phyloP scores from a whole-genome alignment of 2,113 vertebrate species.

The Apistogramma diplotaenia region DNA sequence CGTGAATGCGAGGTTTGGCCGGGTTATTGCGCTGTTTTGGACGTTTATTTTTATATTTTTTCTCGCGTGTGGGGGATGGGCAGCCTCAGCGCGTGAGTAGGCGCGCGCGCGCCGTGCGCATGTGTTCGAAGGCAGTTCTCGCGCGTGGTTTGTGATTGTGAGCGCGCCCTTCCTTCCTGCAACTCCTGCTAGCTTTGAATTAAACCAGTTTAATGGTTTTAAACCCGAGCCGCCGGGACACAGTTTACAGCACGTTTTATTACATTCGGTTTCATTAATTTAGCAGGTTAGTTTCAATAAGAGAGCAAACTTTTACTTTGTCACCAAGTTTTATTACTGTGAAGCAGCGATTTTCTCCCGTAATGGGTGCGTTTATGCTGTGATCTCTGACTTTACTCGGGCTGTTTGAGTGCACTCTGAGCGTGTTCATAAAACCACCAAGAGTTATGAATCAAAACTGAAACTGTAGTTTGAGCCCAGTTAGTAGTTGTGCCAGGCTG shows the following conservation, averaged over 20 bases:
- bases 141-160: conserved; percentile 56
- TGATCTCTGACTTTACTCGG: background rate
- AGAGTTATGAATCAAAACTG: background rate
- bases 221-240: background rate
- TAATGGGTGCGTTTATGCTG: background rate
- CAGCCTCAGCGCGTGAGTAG: conserved; percentile 62
- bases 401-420: background rate
- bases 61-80: conserved; percentile 76
- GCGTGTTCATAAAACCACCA: background rate
- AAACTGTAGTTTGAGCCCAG: background rate
- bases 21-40: conserved; percentile 33
- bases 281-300: background rate
- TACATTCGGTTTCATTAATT: background rate
- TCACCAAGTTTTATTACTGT: background rate
- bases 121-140: conserved; percentile 41
- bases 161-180: conserved; percentile 62
- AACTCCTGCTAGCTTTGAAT: conserved; percentile 32
- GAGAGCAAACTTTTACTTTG: background rate
- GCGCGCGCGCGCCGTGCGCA: conserved; percentile 35
- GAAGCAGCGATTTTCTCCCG: background rate
- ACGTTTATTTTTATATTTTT: conserved; percentile 65
- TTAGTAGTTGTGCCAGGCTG: background rate
- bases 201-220: background rate
- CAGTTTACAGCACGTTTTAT: background rate
- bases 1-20: background rate